Base-by-base conservation (phyloP, 1,140 invertebrate species). In the Eulimnadia texana region DNA sequence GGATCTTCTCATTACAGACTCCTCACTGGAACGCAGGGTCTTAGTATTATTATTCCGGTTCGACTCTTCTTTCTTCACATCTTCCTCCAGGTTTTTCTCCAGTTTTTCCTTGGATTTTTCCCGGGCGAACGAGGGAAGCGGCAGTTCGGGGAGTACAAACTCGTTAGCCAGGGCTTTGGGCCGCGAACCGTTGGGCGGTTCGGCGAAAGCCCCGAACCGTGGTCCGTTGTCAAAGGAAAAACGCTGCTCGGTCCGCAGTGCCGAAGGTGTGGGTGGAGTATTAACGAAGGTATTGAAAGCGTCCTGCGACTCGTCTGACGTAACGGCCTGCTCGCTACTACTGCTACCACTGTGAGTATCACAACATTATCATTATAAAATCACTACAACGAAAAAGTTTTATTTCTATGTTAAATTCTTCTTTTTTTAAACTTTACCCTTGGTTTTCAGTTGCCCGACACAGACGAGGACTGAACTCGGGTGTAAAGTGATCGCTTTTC, bases 401-500 rank as follows among this genome's bases (percentile, higher is more conserved):
- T n/a, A n/a, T n/a, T n/a, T n/a, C n/a, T n/a, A n/a, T n/a, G n/a
- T n/a, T n/a, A n/a, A n/a, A n/a, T n/a, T n/a, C n/a, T n/a, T n/a
- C n/a, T 3, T 27, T 19, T 50, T 47, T 24, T 59, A 29, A 24
- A 20, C 11, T 50, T 49, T 58, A 24, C 50, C 50, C n/a, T 23
- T 55, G 25, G 22, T 19, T 27, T 23, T 55, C 50, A 13, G 62
- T 50, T 25, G 60, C 42, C 51, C 64, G 62, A 20, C 55, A 60
- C 1, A 58, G 79, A 66, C 80, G 80, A 22, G 82, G 83, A 75
- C 85, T 88, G 63, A 82, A 73, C 72, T 86, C 86, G 2, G 81
- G 78, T 66, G 82, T 80, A 72, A 93, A 93, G 72, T 94, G 89
- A 75, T 93, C 89, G 71, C 90, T 92, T 69, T 93, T 93, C 2